Evolutionary conservation across 2,888 invertebrate species (phyloP).

Genomic region (Dioctria rufipes): DNA sequence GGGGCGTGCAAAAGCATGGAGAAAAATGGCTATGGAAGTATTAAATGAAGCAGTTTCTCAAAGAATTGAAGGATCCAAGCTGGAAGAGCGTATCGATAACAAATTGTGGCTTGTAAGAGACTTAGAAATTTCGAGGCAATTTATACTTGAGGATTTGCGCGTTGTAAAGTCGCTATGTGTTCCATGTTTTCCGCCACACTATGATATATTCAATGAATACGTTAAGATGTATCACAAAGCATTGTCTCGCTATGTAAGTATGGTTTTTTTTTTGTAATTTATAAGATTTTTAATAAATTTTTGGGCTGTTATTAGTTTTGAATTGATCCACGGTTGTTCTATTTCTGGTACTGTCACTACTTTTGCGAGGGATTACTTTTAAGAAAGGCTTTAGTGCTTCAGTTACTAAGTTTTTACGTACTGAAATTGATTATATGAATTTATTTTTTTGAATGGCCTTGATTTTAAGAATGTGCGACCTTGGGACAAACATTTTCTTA

Average conservation of each 20-base stretch:
- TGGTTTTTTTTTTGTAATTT: neutral
- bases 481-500: too few relatives aligned
- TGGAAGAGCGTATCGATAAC: conserved; percentile 91
- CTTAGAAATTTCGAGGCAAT: conserved; percentile 88
- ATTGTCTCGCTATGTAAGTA: conserved; percentile 83
- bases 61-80: conserved; percentile 94
- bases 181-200: conserved; percentile 96
- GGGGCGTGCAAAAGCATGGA: conserved; percentile 94
- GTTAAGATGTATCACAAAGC: conserved; percentile 95
- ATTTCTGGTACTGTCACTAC: too few relatives aligned
- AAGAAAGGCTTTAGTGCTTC: too few relatives aligned
- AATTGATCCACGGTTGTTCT: too few relatives aligned
- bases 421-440: too few relatives aligned
- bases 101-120: conserved; percentile 97
- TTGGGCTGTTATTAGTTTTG: too few relatives aligned
- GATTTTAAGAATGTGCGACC: too few relatives aligned
- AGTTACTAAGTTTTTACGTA: too few relatives aligned
- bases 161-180: conserved; percentile 92
- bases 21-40: conserved; percentile 87
- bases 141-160: conserved; percentile 91
- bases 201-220: conserved; percentile 92
- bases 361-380: too few relatives aligned
- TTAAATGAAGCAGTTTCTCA: conserved; percentile 84
- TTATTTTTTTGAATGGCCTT: too few relatives aligned
- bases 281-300: too few relatives aligned